Evolutionary conservation across 2,797 vertebrate genomes (phyloP).

Genomic region (Chiroxiphia lanceolata): DNA sequence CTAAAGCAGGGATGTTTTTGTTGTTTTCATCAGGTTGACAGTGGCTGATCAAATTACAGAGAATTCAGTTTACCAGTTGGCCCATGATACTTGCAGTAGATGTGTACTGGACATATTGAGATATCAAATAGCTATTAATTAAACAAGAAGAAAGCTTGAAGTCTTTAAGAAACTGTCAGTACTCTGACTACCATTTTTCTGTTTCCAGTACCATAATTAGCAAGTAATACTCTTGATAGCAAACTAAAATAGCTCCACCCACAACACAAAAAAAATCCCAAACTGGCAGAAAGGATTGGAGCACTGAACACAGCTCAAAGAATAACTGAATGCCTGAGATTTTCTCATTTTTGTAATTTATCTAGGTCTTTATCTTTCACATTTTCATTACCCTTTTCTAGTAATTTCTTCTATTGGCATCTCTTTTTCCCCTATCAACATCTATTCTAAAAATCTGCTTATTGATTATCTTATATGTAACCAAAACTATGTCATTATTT

Average conservation of each 20-base stretch:
- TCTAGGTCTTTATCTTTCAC: not conserved
- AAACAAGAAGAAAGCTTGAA: not conserved
- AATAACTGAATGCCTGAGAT: not conserved
- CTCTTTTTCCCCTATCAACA: not conserved
- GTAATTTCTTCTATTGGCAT: not conserved
- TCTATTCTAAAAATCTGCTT: not conserved
- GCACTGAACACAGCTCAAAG: not conserved
- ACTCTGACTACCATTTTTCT: not conserved
- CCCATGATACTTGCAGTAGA: not conserved
- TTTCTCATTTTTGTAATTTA: not conserved
- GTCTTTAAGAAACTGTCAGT: not conserved
- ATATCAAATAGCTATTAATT: not conserved
- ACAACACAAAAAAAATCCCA: fast-evolving
- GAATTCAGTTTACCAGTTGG: not conserved
- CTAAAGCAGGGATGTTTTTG: not conserved
- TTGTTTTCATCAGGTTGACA: not conserved
- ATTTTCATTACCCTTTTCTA: not conserved
- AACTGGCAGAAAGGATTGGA: not conserved
- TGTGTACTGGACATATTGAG: not conserved
- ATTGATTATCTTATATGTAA: not conserved
- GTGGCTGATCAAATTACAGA: not conserved
- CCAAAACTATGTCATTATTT: not conserved
- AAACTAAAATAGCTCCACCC: not conserved
- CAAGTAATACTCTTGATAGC: not conserved
- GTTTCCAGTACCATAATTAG: not conserved